Percentiles rank a stretch among this genome's conserved stretches.
phyloP scores from a whole-genome alignment of 2,113 vertebrate species.

The Pseudolaguvia tuberculata region DNA sequence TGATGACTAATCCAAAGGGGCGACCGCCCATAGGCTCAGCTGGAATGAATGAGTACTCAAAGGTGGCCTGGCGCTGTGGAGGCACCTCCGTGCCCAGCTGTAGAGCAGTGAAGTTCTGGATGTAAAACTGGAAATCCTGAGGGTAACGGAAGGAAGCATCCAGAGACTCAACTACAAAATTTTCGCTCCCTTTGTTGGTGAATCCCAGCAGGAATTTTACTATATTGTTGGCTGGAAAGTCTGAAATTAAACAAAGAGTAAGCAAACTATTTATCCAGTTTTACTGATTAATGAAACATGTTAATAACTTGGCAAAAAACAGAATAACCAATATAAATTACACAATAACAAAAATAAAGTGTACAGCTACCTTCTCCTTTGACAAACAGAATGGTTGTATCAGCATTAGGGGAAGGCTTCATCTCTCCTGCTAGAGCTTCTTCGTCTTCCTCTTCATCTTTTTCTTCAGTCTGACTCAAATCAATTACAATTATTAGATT shows the following conservation, averaged over 20 bases:
- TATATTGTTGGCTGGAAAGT: constrained; percentile 95
- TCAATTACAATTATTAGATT: constrained; percentile 34
- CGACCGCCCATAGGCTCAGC: constrained; percentile 96
- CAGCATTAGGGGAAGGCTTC: constrained; percentile 91
- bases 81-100: constrained; percentile 83
- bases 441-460: constrained; percentile 81
- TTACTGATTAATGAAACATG: not conserved
- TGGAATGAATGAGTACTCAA: constrained; percentile 98
- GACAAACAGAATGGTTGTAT: constrained; percentile 95
- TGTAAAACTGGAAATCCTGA: constrained; percentile 97
- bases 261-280: not conserved
- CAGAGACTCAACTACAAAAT: constrained; percentile 89
- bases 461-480: constrained; percentile 81
- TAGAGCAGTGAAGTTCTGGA: constrained; percentile 98
- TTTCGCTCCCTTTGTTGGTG: constrained; percentile 90
- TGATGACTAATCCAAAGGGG: constrained; percentile 93
- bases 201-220: constrained; percentile 98
- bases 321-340: too few species aligned
- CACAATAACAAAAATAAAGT: not conserved
- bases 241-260: constrained; percentile 57
- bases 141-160: constrained; percentile 98
- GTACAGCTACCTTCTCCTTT: constrained; percentile 85
- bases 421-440: constrained; percentile 85
- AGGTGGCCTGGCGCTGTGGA: constrained; percentile 86
- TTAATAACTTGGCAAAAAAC: too few species aligned